A percentile compares a stretch with the other conserved stretches of the same genome.
Conservation (phyloP, 1,140 invertebrate species). For the Galleria mellonella region DNA sequence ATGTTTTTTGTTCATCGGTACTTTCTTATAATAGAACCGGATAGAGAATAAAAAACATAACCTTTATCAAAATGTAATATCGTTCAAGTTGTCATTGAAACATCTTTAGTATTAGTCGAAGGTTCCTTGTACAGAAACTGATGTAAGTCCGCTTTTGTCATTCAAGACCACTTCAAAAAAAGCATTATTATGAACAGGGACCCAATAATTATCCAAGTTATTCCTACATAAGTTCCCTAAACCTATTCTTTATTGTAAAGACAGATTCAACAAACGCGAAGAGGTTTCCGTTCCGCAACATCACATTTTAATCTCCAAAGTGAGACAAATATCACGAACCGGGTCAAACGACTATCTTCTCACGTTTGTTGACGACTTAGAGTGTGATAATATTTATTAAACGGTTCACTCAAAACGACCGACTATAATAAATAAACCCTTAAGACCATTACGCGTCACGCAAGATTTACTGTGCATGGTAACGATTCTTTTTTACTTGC, state of each 20-base stretch:
- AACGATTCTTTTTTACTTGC: slow-evolving; percentile 46
- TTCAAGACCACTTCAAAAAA: slow-evolving; percentile 50
- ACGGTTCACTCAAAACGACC: slow-evolving; percentile 57
- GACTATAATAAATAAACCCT: slow-evolving; percentile 60
- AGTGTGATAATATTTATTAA: slow-evolving; percentile 74
- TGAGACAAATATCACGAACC: slow-evolving; percentile 69
- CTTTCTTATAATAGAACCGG: slow-evolving; percentile 36
- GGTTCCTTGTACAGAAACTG: slow-evolving; percentile 30
- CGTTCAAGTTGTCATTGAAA: slow-evolving; percentile 43
- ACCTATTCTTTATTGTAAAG: slow-evolving; percentile 59
- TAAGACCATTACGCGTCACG: slow-evolving; percentile 60
- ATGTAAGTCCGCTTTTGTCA: slow-evolving; percentile 53
- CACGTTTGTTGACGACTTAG: slow-evolving; percentile 69
- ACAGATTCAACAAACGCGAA: slow-evolving; percentile 58
- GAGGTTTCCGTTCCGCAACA: slow-evolving; percentile 43
- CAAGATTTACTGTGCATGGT: slow-evolving; percentile 65
- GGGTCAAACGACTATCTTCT: slow-evolving; percentile 68
- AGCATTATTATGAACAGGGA: slow-evolving; percentile 35
- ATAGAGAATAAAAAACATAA: slow-evolving; percentile 42
- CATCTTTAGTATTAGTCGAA: slow-evolving; percentile 39
- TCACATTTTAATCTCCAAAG: slow-evolving; percentile 66
- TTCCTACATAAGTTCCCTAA: slow-evolving; percentile 28
- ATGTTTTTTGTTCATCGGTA: slow-evolving; percentile 17
- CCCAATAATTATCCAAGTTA: slow-evolving; percentile 56
- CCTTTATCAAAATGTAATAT: slow-evolving; percentile 26